Base-by-base conservation (phyloP, 2,797 vertebrate genomes). In the Okamejei kenojei region DNA sequence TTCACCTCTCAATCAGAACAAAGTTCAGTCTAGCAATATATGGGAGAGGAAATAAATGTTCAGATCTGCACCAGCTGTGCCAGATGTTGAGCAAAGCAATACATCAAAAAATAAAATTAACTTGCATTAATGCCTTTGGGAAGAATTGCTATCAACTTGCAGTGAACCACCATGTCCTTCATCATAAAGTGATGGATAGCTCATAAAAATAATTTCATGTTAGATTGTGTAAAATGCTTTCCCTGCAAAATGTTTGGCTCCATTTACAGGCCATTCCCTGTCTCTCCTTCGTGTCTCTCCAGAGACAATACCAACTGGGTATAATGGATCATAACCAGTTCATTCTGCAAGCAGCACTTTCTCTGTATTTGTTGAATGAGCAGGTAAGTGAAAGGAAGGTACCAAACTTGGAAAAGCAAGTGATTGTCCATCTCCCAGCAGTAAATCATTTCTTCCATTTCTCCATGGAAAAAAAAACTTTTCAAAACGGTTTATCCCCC, bases 201-300 rank as follows among this genome's bases (percentile, higher is more conserved):
- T 68, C 61, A 61, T 84, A 68, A 88, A 88, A 88, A 68, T 88
- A n/a, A 88, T 88, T 68, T 88, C n/a, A 21, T 3, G 61, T 88
- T 88, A 88, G 63, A 88, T 88, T 88, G 84, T 88, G 61, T 65
- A 68, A 88, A 88, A 88, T 88, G n/a, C 17, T 88, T 32, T 88
- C n/a, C 84, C 84, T 63, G n/a, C 84, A 88, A 88, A 88, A 68
- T 19, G 63, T 68, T 88, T 68, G 63, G 61, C 84, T 88, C 84
- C n/a, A 88, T 88, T 88, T 88, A 68, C n/a, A 23, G 63, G 35
- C 84, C 63, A 32, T 65, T 86, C 82, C 29, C 29, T 65, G 29
- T 29, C 58, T 63, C 15, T 88, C 84, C n/a, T 88, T 32, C 84
- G 35, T 35, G n/a, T 88, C 61, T 35, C 63, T 38, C 84, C 32